phyloP scores from a whole-genome alignment of 2,888 invertebrate genomes.

The Leucophenga maculata region DNA sequence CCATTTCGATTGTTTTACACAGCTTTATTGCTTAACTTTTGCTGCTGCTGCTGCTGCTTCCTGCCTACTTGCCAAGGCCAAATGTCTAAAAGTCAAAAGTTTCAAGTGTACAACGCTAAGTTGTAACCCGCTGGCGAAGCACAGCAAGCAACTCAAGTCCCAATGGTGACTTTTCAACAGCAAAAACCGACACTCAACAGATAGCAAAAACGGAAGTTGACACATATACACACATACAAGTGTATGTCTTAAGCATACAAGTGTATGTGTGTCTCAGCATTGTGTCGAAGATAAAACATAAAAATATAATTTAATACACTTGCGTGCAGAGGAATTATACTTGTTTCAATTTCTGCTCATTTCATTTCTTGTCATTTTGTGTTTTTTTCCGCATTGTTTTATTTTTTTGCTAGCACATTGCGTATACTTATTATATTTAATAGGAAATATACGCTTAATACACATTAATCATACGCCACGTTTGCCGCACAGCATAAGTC shows the following conservation, averaged over 20 bases:
- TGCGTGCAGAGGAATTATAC: slow-evolving; percentile 33
- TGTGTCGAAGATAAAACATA: slow-evolving; percentile 52
- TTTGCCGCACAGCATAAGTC: slow-evolving; percentile 29
- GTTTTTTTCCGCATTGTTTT: not conserved
- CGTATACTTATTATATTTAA: slow-evolving; percentile 38
- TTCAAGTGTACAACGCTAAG: not conserved
- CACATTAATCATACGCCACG: slow-evolving; percentile 53
- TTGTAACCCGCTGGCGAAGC: not conserved
- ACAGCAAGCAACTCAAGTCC: too few relatives aligned
- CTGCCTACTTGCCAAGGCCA: too few relatives aligned
- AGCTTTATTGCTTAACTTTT: too few relatives aligned
- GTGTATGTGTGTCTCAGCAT: not conserved
- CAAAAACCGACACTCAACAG: not conserved
- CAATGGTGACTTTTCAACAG: too few relatives aligned
- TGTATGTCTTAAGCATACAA: slow-evolving; percentile 17
- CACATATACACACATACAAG: not conserved
- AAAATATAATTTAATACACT: slow-evolving; percentile 53
- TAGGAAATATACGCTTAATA: slow-evolving; percentile 44
- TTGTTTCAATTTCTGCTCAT: too few relatives aligned
- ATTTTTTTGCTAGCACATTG: slow-evolving; percentile 27
- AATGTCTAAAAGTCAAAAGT: too few relatives aligned
- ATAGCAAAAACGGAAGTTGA: too few relatives aligned
- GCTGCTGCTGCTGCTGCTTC: too few relatives aligned
- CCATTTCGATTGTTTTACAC: too few relatives aligned
- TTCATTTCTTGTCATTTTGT: not conserved